These are phyloP conservation scores for Branchipolynoe longqiensis DNA, from an alignment of 2,888 invertebrate species.

Conservation along the genomic window DNA sequence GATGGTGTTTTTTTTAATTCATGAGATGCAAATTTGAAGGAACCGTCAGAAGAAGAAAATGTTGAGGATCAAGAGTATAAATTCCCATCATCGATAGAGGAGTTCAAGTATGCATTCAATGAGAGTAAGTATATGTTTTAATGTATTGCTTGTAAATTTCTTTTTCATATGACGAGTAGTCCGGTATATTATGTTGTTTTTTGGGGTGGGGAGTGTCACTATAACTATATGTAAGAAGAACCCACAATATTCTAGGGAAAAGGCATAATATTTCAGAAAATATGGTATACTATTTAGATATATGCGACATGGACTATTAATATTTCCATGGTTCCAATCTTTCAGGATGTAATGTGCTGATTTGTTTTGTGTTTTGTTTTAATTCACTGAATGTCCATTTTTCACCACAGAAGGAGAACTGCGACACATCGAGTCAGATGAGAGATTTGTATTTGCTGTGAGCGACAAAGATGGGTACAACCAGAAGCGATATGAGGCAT, in stretches of 20 bases:
- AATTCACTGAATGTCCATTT: not conserved
- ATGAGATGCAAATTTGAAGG: not conserved
- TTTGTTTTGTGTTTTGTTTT: not conserved
- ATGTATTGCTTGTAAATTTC: not conserved
- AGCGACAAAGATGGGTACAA: constrained; percentile 86
- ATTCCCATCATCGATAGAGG: constrained; percentile 56
- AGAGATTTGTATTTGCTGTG: constrained; percentile 86
- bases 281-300: no score
- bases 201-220: not conserved
- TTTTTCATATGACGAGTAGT: not conserved
- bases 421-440: constrained; percentile 84
- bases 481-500: constrained; percentile 87
- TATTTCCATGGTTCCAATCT: no score
- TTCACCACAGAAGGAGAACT: constrained; percentile 85
- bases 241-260: not conserved
- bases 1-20: not conserved
- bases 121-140: constrained; percentile 37
- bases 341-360: no score
- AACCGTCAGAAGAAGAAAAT: not conserved
- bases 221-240: not conserved
- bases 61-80: constrained; percentile 20
- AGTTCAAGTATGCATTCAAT: constrained; percentile 57
- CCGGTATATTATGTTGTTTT: not conserved
- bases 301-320: no score
- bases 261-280: not conserved